A percentile compares a stretch with the other conserved stretches of the same genome.
Evolutionary conservation across 2,797 vertebrate genomes (phyloP).

Genomic region (Bradypodion ventrale): DNA sequence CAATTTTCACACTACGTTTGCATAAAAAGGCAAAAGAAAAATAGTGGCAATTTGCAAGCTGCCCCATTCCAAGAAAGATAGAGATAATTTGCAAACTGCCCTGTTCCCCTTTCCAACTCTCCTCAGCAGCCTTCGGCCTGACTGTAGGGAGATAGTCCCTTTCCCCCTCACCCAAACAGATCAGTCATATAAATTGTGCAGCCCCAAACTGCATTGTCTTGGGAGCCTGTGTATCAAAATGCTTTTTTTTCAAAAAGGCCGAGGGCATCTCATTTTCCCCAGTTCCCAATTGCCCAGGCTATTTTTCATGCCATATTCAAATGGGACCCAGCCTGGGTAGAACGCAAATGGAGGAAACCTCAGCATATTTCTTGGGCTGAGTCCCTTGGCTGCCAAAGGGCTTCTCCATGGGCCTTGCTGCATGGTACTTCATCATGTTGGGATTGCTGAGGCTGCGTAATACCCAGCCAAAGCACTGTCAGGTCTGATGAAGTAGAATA

Average conservation of each 20-base stretch:
- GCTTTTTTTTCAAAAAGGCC: not conserved
- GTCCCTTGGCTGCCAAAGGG: not conserved
- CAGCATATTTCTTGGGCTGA: not conserved
- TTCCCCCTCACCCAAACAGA: constrained; percentile 3
- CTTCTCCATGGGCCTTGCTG: not conserved
- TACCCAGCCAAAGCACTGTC: not conserved
- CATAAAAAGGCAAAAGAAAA: not conserved
- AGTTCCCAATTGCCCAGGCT: not conserved
- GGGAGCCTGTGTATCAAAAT: not conserved
- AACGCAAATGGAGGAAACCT: constrained; percentile 15
- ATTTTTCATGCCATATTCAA: constrained; percentile 22
- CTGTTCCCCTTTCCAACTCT: not conserved
- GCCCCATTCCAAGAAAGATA: no score
- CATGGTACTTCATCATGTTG: not conserved
- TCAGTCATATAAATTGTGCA: constrained; percentile 1
- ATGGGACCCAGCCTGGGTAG: not conserved
- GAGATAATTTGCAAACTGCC: not conserved
- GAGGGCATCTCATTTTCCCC: not conserved
- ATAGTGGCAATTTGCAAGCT: no score
- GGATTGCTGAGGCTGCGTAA: not conserved
- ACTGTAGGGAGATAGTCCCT: not conserved
- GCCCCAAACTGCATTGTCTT: not conserved
- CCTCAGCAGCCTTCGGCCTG: not conserved
- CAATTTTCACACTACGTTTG: no score
- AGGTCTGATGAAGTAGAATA: not conserved